phyloP scores from a whole-genome alignment of 2,797 vertebrate genomes.

The Gadopsis marmoratus region DNA sequence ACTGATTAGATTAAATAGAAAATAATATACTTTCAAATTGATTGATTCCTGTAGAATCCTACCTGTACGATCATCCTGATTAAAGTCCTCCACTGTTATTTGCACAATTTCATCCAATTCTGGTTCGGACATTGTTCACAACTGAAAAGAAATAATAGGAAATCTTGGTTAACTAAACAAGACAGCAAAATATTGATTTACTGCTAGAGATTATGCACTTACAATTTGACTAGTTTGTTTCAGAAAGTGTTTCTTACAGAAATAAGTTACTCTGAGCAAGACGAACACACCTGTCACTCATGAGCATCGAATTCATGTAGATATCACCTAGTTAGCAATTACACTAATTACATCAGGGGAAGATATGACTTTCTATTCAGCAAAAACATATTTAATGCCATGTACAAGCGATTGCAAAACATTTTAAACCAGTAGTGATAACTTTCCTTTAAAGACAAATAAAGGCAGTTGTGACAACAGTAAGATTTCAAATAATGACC shows the following conservation, averaged over 20 bases:
- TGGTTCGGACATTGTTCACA: constrained; percentile 96
- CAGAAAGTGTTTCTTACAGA: background rate
- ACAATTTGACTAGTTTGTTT: background rate
- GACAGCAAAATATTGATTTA: constrained; percentile 5
- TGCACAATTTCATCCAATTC: constrained; percentile 97
- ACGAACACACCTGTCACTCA: background rate
- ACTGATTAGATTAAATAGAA: background rate
- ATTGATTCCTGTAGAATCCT: constrained; percentile 55
- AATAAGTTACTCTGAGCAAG: background rate
- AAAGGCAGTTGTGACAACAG: background rate
- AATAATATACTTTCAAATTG: background rate
- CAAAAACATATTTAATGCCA: background rate
- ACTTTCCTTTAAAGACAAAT: background rate
- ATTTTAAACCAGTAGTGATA: background rate
- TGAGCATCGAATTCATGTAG: background rate
- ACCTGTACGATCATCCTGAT: constrained; percentile 90
- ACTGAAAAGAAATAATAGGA: constrained; percentile 58
- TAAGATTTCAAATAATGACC: background rate
- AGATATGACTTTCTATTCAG: background rate
- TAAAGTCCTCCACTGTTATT: constrained; percentile 96
- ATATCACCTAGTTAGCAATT: background rate
- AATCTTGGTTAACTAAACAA: constrained; percentile 16
- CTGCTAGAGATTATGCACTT: background rate
- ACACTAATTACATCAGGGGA: too few species aligned
- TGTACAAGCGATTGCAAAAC: background rate